These are phyloP conservation scores for Apodemus sylvaticus DNA, from an alignment of 2,113 vertebrate genomes.

Conservation along the genomic window DNA sequence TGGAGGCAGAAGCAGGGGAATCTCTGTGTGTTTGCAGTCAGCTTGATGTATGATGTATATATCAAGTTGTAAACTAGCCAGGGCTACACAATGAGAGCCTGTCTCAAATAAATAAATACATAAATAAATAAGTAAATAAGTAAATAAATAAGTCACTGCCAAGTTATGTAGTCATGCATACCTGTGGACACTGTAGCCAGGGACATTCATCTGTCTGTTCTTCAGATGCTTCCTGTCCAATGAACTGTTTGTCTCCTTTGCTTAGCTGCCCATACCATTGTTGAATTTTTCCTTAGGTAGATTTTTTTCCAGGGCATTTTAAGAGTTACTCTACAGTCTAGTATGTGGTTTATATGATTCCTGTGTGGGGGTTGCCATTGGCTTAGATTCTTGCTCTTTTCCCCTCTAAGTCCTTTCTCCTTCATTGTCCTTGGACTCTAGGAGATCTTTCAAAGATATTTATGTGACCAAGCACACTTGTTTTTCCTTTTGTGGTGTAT, in stretches of 20 bases:
- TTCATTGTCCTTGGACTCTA: neutral
- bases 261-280: neutral
- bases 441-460: slow-evolving; percentile 19
- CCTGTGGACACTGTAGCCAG: neutral
- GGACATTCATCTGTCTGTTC: neutral
- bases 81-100: neutral
- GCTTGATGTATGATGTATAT: neutral
- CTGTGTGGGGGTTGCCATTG: neutral
- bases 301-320: slow-evolving; percentile 2
- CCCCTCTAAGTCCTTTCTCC: neutral
- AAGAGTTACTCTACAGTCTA: neutral
- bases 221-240: neutral
- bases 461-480: neutral
- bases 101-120: neutral
- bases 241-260: slow-evolving; percentile 11
- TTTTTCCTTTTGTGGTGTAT: slow-evolving; percentile 39
- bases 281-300: slow-evolving; percentile 10
- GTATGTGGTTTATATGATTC: neutral
- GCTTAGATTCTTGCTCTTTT: slow-evolving; percentile 34
- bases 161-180: neutral
- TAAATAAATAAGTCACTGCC: neutral
- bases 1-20: neutral
- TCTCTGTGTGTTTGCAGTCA: neutral
- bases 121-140: neutral
- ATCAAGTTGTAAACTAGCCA: neutral